Evolutionary conservation across 2,113 vertebrate genomes (phyloP), one percentile per base, ranked within the genome.

Genomic region (Hippocampus mohnikei): DNA sequence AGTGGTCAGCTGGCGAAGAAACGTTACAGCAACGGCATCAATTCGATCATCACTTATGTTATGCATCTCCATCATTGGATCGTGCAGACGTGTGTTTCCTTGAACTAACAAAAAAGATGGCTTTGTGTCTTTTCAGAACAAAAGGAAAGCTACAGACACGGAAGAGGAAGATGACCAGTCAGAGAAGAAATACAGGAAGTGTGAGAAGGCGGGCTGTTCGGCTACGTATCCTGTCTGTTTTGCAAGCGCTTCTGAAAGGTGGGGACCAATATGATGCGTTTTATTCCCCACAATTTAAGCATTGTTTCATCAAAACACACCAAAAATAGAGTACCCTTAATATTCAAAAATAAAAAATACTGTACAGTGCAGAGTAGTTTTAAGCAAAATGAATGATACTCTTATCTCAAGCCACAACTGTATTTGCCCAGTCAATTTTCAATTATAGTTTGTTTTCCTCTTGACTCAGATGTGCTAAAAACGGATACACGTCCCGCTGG

Each of bases 141-240:
- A 96, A 89, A 95, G 93, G 81, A 98, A 98, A 87, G 91, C 92
- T 0, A 91, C 93, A 27, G 92, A 95, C 61, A 83, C 90, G 0
- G 97, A 97, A 55, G 96, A 98, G 66, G 97, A 99, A 41, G 97
- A 98, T 9, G 94, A 96, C 21, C 92, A 91, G 0, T 92, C 92
- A 1, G 97, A 99, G 89, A 98, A 98, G 90, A 98, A 97, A 85
- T 98, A 97, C 0, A 94, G 97, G n/a, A 96, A 96, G 67, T 99
- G 97, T 88, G 97, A 99, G 82, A 98, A 99, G 90, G 95, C 96
- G 0, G 97, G 97, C 52, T 99, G 97, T 55, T 95, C 95, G 0
- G 95, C 95, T 12, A 88, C 93, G 0, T 98, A 96, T 75, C 97
- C 97, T 0, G 96, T 99, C 84, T 99, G 97, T 88, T 99, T 99